A percentile compares a stretch with the other conserved stretches of the same genome.
phyloP scores from a whole-genome alignment of 2,888 invertebrate genomes.

The Acrobasis consociella region DNA sequence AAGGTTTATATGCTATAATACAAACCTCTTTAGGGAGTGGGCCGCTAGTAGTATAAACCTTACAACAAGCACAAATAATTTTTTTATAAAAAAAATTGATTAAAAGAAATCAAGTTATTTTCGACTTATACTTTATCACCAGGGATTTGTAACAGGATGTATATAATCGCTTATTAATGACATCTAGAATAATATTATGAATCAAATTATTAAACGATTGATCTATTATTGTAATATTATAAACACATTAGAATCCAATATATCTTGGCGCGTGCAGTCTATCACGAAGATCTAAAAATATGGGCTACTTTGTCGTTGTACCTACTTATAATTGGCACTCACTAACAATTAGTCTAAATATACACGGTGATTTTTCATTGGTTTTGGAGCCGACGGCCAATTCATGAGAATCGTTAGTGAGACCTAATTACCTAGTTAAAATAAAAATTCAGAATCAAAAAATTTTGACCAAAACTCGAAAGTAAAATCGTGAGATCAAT shows the following conservation, averaged over 20 bases:
- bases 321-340: neutral
- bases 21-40: no score
- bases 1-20: no score
- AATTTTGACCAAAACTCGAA: no score
- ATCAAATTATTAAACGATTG: neutral
- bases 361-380: no score
- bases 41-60: no score
- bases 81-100: no score
- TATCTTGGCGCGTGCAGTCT: constrained; percentile 3
- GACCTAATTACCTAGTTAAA: no score
- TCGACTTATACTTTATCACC: neutral
- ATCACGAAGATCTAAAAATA: neutral
- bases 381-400: no score
- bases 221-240: constrained; percentile 1
- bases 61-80: no score
- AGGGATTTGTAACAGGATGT: constrained; percentile 3
- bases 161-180: neutral
- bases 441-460: no score
- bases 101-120: neutral
- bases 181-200: constrained; percentile 2
- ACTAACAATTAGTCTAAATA: neutral
- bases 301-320: neutral
- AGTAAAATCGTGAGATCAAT: no score
- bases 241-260: neutral
- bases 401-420: no score